Evolutionary conservation across 53 echinoderm and acorn worm genomes (phyloP), one percentile per base, ranked within the genome.

Genomic region (Antedon mediterranea): DNA sequence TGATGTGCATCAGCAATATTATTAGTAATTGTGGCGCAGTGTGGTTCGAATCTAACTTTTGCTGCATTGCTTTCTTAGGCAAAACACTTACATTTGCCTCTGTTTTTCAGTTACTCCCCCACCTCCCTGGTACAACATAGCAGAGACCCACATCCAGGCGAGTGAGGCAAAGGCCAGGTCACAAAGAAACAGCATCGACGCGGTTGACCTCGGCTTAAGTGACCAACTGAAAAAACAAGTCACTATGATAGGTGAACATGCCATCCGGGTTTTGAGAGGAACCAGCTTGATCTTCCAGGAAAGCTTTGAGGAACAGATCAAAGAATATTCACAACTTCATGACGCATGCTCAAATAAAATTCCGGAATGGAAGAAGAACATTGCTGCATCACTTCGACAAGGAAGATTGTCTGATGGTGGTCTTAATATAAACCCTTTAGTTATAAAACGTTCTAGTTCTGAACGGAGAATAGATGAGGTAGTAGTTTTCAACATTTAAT

Each of bases 181-280:
- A 74, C 32, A 83, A 75, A 78, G 28, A 70, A 43, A 33, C 74
- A 83, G 31, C 78, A 75, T 43, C 84, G 74, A 83, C 74, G 72
- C 77, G 13, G 43, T 28, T 4, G 72, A 83, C 28, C 29, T 78
- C 43, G 32, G 30, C 11, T 41, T 28, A 43, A 79, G 33, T 73
- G 44, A 73, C 31, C 18, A 28, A n/a, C 23, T 41, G 32, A 73
- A 78, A 78, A 83, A 78, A 71, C 73, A 88, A 74, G 75, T 88
- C 15, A 88, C 87, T 7, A 71, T 88, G 33, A 85, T 90, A 26
- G 91, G 85, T 11, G 74, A 83, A 43, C 88, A 90, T 31, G 85
- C 91, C 43, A 79, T 85, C 31, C 75, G 88, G 34, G 88, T 90
- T 28, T 83, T 90, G 0, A 32, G 34, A 30, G 88, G 91, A 31